phyloP scores from a whole-genome alignment of 2,888 invertebrate species.

The Lasioglossum malachurum region DNA sequence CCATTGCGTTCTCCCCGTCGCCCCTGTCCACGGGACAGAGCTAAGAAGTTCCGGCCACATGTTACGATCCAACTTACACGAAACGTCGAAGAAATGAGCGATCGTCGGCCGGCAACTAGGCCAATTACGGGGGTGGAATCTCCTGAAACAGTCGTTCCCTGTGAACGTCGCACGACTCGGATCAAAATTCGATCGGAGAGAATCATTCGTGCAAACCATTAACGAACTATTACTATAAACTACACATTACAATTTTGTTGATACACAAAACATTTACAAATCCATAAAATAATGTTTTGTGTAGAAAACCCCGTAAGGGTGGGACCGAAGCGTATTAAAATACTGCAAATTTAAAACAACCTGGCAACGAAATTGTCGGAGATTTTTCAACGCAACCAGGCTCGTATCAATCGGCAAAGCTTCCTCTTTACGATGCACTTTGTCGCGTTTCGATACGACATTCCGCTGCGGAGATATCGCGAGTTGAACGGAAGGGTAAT shows the following conservation, averaged over 20 bases:
- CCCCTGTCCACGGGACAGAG: slow-evolving; percentile 15
- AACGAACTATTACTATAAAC: too few relatives aligned
- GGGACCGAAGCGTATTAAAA: neutral
- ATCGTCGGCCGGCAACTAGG: slow-evolving; percentile 38
- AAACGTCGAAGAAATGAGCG: slow-evolving; percentile 46
- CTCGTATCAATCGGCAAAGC: neutral
- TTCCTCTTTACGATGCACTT: neutral
- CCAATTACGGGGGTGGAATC: slow-evolving; percentile 40
- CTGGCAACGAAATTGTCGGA: neutral
- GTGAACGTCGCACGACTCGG: neutral
- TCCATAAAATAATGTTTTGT: neutral
- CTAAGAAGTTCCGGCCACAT: slow-evolving; percentile 27
- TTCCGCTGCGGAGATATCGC: slow-evolving; percentile 28
- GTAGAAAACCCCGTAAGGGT: neutral
- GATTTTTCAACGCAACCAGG: rapidly evolving
- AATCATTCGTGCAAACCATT: neutral
- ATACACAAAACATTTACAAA: too few relatives aligned
- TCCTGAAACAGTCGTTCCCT: neutral
- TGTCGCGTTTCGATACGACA: neutral
- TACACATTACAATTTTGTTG: too few relatives aligned
- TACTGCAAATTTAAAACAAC: neutral
- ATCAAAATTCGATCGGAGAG: neutral
- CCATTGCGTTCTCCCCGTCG: slow-evolving; percentile 12
- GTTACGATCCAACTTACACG: slow-evolving; percentile 42
- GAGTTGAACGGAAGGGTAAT: neutral